Evolutionary conservation across 2,113 vertebrate species (phyloP), one percentile per base, ranked within the genome.

Genomic region (Rousettus leschenaultii): DNA sequence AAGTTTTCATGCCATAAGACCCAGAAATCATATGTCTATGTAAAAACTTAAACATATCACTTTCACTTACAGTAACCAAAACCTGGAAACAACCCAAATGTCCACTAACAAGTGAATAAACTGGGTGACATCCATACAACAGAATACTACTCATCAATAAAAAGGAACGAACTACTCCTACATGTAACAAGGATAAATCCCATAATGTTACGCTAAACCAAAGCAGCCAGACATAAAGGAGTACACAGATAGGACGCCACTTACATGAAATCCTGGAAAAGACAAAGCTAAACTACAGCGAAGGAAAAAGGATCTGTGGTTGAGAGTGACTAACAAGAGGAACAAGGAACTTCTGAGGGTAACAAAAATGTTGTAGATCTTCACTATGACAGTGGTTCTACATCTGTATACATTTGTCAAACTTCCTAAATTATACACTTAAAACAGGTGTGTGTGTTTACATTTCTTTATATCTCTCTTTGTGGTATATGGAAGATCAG

Each of bases 61-160:
- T 80, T 71, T 89, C 63, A 86, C 66, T 86, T 59, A 94, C 28
- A 75, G 75, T 51, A 94, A 78, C 24, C 79, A 73, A 90, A 79
- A 80, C 48, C 75, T 83, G 51, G 35, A 45, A 90, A 80, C 16
- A 79, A 66, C 38, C 14, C 35, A 91, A 73, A 82, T 75, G 73
- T 71, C 38, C 24, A 89, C 59, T 38, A 65, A 79, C 26, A 92
- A 30, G 73, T 63, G 38, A 84, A 85, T 35, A 79, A 79, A 85
- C 9, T 57, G 12, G 30, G 68, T 70, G 38, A 53, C 12, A 86
- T 13, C 22, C 66, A 70, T 68, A 70, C 30, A 75, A 82, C 10
- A 33, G 66, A 70, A n/a, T n/a, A 77, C 48, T 55, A 86, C 14
- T 91, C 57, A 70, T 63, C 59, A 68, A 87, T 28, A 43, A 92